Evolutionary conservation across 2,113 vertebrate species (phyloP), one percentile per base, ranked within the genome.

Genomic region (Seriola dumerili): DNA sequence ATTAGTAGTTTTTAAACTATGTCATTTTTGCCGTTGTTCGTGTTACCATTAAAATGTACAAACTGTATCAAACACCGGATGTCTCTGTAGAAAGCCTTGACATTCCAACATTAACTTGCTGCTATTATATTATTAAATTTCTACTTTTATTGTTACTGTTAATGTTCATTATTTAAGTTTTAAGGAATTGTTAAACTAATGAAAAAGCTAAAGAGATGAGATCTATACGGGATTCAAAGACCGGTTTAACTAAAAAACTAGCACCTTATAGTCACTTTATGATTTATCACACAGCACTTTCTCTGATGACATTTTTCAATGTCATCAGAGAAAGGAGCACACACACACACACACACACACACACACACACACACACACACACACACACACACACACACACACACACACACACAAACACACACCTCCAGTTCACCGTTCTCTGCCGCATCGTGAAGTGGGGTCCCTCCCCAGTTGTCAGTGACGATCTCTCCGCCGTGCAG

Each of bases 361-460:
- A 23, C 23, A 23, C 23, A 23, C 23, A 23, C 54, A 69, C 21
- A 23, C 21, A 55, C 29, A 23, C 23, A 23, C 23, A 23, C 23
- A 23, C 23, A 23, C 23, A 23, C 23, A 23, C 23, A 23, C 23
- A 23, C 23, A 23, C 54, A 69, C 21, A 23, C 21, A 55, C 29
- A 29, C 29, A 29, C 2, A 29, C 29, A 29, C 29, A 29, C 38
- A 42, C 1, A 44, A 13, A 44, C 74, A 77, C 94, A 44, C 62
- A 97, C 98, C 97, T 99, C 98, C 81, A 99, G 95, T 94, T 99
- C 97, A 1, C 98, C 98, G 0, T 98, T 99, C 93, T 99, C 98
- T 0, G 98, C 97, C 0, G 98, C 97, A 0, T 99, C 98, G 0
- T 99, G 98, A 76, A 99, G 95, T 0, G 98, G 97, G 0, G 97